phyloP scores from a whole-genome alignment of 2,797 vertebrate species.

The Pantherophis vulpinus region DNA sequence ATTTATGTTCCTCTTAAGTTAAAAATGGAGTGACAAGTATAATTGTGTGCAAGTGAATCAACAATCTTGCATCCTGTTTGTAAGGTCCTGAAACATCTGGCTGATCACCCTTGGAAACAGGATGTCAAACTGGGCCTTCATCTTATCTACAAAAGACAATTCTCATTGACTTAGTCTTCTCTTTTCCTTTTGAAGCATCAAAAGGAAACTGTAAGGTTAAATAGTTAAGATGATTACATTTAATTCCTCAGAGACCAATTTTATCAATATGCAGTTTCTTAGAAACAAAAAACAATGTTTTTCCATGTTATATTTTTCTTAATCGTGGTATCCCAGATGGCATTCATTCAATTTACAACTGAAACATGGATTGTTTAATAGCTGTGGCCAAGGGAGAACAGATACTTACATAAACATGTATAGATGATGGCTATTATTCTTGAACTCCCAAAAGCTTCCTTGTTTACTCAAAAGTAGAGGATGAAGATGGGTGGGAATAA shows the following conservation, averaged over 20 bases:
- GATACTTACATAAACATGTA: neutral
- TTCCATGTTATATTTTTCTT: too few species aligned
- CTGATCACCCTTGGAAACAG: neutral
- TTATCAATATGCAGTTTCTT: neutral
- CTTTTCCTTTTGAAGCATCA: neutral
- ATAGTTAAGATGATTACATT: neutral
- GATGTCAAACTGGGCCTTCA: neutral
- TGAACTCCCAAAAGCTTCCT: neutral
- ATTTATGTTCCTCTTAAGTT: neutral
- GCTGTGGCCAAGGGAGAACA: neutral
- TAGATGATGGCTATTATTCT: neutral
- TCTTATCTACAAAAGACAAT: neutral
- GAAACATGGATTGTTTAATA: neutral
- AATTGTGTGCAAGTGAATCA: neutral
- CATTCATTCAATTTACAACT: neutral
- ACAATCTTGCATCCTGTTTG: neutral
- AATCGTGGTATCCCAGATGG: neutral
- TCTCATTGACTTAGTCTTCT: neutral
- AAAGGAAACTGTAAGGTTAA: neutral
- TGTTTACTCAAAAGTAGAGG: neutral
- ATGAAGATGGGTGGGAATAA: neutral
- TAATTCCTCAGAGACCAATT: neutral
- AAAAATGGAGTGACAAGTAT: neutral
- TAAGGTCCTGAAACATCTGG: neutral
- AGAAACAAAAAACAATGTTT: neutral